These are phyloP conservation scores for Odontomachus brunneus DNA, from an alignment of 1,140 invertebrate species.

Conservation along the genomic window DNA sequence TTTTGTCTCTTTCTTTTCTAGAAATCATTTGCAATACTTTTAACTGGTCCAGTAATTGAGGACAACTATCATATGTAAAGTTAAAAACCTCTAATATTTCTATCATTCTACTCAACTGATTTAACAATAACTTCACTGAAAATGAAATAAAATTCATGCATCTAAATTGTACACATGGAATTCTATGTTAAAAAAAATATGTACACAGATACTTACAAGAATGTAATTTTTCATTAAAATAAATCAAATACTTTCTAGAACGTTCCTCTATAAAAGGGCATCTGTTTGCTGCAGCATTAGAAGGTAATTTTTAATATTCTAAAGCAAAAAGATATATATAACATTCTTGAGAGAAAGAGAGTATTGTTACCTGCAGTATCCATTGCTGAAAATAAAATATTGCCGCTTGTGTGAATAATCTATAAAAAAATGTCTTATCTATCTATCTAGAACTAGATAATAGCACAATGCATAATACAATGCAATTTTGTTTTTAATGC, in stretches of 20 bases:
- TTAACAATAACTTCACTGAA: conserved; percentile 79
- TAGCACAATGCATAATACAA: not conserved
- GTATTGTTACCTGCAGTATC: conserved; percentile 16
- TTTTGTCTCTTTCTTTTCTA: conserved; percentile 75
- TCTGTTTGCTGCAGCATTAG: conserved; percentile 69
- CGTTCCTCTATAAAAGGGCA: conserved; percentile 85
- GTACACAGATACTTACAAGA: conserved; percentile 88
- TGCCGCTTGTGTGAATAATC: not conserved
- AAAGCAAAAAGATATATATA: not conserved
- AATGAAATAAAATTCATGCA: not conserved
- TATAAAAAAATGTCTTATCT: not conserved
- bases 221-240: conserved; percentile 92
- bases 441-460: not conserved
- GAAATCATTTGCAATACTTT: conserved; percentile 81
- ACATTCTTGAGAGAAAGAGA: no score
- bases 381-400: conserved; percentile 2
- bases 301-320: not conserved
- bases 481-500: no score
- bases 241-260: conserved; percentile 92
- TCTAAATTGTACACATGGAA: not conserved
- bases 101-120: conserved; percentile 72
- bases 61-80: conserved; percentile 76
- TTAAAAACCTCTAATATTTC: conserved; percentile 75
- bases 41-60: conserved; percentile 77
- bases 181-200: not conserved